phyloP scores from a whole-genome alignment of 2,113 vertebrate genomes.

The Danionella cerebrum region DNA sequence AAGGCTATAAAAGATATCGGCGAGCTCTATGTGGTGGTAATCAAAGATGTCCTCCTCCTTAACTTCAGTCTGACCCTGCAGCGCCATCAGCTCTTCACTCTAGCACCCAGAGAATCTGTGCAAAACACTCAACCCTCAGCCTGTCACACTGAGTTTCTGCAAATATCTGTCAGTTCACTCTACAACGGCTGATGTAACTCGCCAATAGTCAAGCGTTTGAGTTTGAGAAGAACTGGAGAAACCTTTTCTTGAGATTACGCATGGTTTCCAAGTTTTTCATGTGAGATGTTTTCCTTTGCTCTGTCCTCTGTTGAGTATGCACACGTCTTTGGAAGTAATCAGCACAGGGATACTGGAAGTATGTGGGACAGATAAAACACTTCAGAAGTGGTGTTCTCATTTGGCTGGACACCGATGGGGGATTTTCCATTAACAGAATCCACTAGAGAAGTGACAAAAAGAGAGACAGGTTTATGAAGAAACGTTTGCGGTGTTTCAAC shows the following conservation, averaged over 20 bases:
- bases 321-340: conserved; percentile 11
- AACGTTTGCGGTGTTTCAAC: neutral
- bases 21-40: neutral
- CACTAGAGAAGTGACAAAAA: neutral
- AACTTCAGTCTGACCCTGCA: conserved; percentile 7
- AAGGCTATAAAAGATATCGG: neutral
- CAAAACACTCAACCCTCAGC: neutral
- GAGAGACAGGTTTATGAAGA: neutral
- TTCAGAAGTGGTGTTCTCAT: conserved; percentile 25
- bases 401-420: neutral
- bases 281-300: neutral
- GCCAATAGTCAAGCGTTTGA: too few species aligned
- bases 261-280: too few species aligned
- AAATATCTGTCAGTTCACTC: neutral
- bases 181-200: neutral
- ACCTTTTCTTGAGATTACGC: too few species aligned
- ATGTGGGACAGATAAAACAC: conserved; percentile 39
- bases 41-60: conserved; percentile 25
- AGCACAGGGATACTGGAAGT: conserved; percentile 27
- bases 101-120: neutral
- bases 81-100: neutral
- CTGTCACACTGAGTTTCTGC: neutral
- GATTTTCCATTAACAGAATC: conserved; percentile 25
- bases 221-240: too few species aligned
- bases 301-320: neutral